Evolutionary conservation across 2,888 invertebrate species (phyloP).

Genomic region (Spodoptera picta): DNA sequence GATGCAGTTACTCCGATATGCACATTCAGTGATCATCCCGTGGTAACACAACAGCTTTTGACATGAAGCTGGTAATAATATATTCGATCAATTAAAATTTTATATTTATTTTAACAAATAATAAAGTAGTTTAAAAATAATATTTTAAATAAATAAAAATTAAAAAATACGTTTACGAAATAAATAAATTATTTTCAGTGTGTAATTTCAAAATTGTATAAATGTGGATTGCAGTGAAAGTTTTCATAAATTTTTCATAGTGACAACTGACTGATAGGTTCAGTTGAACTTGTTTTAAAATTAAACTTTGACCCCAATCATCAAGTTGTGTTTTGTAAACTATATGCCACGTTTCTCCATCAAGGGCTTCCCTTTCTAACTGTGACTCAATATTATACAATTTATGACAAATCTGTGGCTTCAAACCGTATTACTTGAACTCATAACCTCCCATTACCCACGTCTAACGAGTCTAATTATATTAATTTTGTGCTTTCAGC

Average conservation of each 20-base stretch:
- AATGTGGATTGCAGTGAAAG: constrained; percentile 56
- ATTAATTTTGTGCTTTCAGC: constrained; percentile 67
- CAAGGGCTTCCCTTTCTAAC: constrained; percentile 47
- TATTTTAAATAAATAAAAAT: neutral
- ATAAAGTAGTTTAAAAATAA: constrained; percentile 3
- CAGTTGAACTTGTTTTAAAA: neutral
- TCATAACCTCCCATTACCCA: constrained; percentile 10
- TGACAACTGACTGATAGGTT: constrained; percentile 4
- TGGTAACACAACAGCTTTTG: constrained; percentile 73
- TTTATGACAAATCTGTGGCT: constrained; percentile 34
- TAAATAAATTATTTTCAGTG: constrained; percentile 10
- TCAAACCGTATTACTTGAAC: constrained; percentile 7
- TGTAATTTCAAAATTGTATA: constrained; percentile 8
- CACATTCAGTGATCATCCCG: constrained; percentile 78
- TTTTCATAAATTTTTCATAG: constrained; percentile 27
- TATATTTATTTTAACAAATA: constrained; percentile 2
- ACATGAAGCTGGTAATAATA: constrained; percentile 85
- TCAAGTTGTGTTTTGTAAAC: constrained; percentile 9
- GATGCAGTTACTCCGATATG: constrained; percentile 65
- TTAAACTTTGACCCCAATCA: neutral
- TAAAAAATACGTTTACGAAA: constrained; percentile 6
- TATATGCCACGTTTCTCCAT: constrained; percentile 18
- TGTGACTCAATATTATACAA: constrained; percentile 28
- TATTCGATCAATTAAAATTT: constrained; percentile 28
- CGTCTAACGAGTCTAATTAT: constrained; percentile 25